Percentiles rank a stretch among this genome's conserved stretches.
phyloP scores from a whole-genome alignment of 2,888 invertebrate species.

The Napeogenes sylphis region DNA sequence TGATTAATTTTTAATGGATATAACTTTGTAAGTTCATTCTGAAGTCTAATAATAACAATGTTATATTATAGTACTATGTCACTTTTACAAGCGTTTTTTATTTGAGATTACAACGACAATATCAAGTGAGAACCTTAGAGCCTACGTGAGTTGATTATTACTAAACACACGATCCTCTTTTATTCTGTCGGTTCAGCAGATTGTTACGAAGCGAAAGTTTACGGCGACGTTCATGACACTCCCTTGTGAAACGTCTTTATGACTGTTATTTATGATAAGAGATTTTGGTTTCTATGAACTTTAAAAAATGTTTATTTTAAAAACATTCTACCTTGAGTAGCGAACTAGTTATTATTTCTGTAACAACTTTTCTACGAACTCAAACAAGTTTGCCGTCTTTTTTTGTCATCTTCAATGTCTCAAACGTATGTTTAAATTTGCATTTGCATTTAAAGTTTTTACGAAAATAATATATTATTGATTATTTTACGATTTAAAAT shows the following conservation, averaged over 20 bases:
- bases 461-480: neutral
- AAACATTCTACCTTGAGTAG: too few species aligned
- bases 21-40: neutral
- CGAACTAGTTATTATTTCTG: too few species aligned
- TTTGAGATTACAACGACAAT: constrained; percentile 24
- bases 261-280: constrained; percentile 16
- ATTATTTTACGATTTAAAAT: neutral
- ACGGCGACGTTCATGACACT: constrained; percentile 26
- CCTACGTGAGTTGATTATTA: constrained; percentile 49
- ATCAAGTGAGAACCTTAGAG: constrained; percentile 43
- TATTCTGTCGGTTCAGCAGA: constrained; percentile 39
- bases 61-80: constrained; percentile 1
- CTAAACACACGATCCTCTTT: constrained; percentile 38
- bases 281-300: neutral
- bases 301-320: too few species aligned
- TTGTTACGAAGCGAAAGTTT: constrained; percentile 34
- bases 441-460: neutral
- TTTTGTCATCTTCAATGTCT: too few species aligned
- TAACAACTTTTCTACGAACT: too few species aligned
- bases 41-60: constrained; percentile 3
- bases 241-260: constrained; percentile 24
- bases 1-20: too few species aligned
- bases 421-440: too few species aligned
- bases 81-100: constrained; percentile 17
- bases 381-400: too few species aligned